Percentiles rank a stretch among this genome's conserved stretches.
Conservation (phyloP, 2,113 vertebrate genomes). For the Entelurus aequoreus region DNA sequence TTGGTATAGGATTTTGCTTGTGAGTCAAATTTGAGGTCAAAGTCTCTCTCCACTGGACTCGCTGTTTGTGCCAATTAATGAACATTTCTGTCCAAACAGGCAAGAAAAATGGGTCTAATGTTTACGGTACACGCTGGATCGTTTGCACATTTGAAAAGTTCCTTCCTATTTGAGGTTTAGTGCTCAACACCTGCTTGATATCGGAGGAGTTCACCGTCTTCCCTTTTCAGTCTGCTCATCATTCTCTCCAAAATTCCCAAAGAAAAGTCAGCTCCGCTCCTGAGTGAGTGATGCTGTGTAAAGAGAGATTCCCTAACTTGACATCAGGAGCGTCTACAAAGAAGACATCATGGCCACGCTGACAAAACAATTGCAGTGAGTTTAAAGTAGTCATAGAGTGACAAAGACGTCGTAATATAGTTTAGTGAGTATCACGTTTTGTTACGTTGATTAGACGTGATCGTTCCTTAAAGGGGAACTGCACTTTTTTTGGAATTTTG, state of each 20-base stretch:
- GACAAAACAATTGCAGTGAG: not conserved
- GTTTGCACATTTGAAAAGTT: conserved; percentile 16
- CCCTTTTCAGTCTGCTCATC: conserved; percentile 1
- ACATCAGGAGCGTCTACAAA: not conserved
- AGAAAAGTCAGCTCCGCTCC: conserved; percentile 14
- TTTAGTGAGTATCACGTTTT: no score
- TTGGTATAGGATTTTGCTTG: conserved; percentile 24
- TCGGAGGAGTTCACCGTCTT: not conserved
- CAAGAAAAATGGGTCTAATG: conserved; percentile 2
- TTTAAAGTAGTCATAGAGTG: no score
- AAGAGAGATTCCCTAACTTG: conserved; percentile 33
- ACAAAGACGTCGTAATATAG: no score
- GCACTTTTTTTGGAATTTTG: no score
- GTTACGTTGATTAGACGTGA: no score
- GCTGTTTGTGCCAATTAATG: conserved; percentile 44
- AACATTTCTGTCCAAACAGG: conserved; percentile 25
- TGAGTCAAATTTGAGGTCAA: conserved; percentile 9
- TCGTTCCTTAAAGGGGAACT: no score
- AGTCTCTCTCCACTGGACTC: conserved; percentile 1
- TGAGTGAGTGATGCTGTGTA: conserved; percentile 39
- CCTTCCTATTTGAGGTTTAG: not conserved
- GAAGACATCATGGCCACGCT: not conserved
- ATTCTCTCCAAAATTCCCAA: conserved; percentile 18
- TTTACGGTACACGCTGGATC: conserved; percentile 14
- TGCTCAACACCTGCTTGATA: not conserved